Evolutionary conservation across 1,140 invertebrate genomes (phyloP).

Genomic region (Brachionus calyciflorus): DNA sequence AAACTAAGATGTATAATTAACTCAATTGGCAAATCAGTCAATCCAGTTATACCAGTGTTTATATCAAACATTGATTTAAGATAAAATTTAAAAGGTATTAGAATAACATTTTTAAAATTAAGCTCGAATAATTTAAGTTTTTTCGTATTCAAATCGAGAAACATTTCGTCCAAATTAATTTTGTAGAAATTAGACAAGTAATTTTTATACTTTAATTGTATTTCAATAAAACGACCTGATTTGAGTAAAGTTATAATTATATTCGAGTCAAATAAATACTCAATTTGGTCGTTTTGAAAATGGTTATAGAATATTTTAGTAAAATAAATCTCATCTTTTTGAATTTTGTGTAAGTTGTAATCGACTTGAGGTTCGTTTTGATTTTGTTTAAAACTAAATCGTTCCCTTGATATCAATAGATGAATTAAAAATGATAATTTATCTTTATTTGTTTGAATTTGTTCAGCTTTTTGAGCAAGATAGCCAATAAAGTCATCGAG

Average conservation of each 20-base stretch:
- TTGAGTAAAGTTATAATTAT: background rate
- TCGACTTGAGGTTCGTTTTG: too few relatives aligned
- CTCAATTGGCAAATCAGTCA: constrained; percentile 31
- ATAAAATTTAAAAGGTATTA: constrained; percentile 29
- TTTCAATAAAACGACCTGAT: background rate
- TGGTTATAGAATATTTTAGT: constrained; percentile 6
- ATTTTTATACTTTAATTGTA: constrained; percentile 6
- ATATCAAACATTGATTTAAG: background rate
- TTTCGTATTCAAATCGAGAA: background rate
- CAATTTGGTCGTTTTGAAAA: background rate
- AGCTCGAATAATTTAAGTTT: constrained; percentile 19
- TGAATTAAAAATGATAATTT: constrained; percentile 14
- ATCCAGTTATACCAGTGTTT: background rate
- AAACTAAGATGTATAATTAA: constrained; percentile 18
- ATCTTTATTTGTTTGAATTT: background rate
- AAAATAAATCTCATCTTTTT: constrained; percentile 34
- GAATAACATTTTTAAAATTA: constrained; percentile 14
- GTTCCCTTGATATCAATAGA: background rate
- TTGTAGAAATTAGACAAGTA: constrained; percentile 1
- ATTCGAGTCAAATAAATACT: background rate
- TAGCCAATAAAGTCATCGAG: background rate
- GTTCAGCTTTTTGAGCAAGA: background rate
- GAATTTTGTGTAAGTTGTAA: background rate
- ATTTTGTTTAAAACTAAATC: background rate
- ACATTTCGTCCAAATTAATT: constrained; percentile 14